These are phyloP conservation scores for Microcaecilia unicolor DNA, from an alignment of 2,797 vertebrate species.

Conservation along the genomic window DNA sequence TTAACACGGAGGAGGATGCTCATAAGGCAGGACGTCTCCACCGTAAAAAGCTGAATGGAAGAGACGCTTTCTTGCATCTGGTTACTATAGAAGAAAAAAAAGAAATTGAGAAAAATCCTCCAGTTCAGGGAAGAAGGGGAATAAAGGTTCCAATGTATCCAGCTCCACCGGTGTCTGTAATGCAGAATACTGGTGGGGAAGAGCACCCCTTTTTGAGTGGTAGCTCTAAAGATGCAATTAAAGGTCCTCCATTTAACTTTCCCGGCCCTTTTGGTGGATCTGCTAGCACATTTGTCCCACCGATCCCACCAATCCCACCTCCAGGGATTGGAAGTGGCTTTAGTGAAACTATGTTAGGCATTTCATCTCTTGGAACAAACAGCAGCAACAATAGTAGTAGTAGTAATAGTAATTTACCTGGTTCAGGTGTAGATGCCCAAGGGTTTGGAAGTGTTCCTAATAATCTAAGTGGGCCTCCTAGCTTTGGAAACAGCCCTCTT, in stretches of 20 bases:
- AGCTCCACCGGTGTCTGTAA: constrained; percentile 57
- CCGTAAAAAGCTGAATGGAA: constrained; percentile 91
- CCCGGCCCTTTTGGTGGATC: constrained; percentile 75
- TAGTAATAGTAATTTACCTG: constrained; percentile 51
- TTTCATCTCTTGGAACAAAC: constrained; percentile 69
- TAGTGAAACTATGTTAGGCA: constrained; percentile 67
- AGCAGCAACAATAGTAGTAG: too few species aligned
- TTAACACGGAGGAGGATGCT: constrained; percentile 90
- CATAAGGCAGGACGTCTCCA: constrained; percentile 89
- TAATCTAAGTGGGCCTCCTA: constrained; percentile 59
- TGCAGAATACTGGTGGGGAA: constrained; percentile 66
- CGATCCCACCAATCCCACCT: constrained; percentile 80
- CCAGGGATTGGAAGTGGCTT: constrained; percentile 70
- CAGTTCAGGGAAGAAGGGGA: constrained; percentile 84
- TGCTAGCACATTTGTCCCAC: constrained; percentile 76
- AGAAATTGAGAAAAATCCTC: constrained; percentile 89
- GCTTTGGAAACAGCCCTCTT: constrained; percentile 68
- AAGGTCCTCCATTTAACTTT: constrained; percentile 78
- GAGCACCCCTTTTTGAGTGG: constrained; percentile 82
- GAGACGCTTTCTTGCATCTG: constrained; percentile 89
- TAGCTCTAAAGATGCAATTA: constrained; percentile 73
- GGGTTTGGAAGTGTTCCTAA: constrained; percentile 74
- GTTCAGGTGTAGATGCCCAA: constrained; percentile 75
- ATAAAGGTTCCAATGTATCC: constrained; percentile 70
- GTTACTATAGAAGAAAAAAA: constrained; percentile 90